Evolutionary conservation across 2,797 vertebrate genomes (phyloP), one percentile per base, ranked within the genome.

Genomic region (Sebastes kiyomatsui): DNA sequence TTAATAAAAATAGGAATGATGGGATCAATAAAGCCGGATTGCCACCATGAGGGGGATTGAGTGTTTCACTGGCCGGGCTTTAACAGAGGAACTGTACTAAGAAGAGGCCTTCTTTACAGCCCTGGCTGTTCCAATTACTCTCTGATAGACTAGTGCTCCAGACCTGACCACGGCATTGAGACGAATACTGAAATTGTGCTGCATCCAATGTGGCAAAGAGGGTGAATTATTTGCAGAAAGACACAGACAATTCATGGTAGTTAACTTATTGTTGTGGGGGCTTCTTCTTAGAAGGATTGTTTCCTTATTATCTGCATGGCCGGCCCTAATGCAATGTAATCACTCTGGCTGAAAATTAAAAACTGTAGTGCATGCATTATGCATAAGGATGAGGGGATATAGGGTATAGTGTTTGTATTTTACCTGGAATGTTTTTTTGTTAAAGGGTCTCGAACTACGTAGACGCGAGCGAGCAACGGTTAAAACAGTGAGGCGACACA

Each of bases 11-110:
- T 33, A 69, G 84, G 81, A 84, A 90, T 87, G 87, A 91, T 89
- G 80, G 81, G 87, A 91, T 92, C 85, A 90, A 92, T 93, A 90
- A 92, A 92, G 81, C 86, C 56, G 79, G 87, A 92, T 90, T 91
- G 87, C 87, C 87, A 90, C 86, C 86, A 86, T 83, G 87, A 92
- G 89, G 85, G 84, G 83, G 85, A 82, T 86, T 89, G 88, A 73
- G 82, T 66, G 79, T 82, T 90, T 87, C 81, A 79, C 81, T 79
- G 78, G 82, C 59, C 7, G 27, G 54, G 77, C 82, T 90, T 88
- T 82, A 91, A 91, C 84, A 66, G 82, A 83, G 86, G 85, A 67
- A 78, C 59, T n/a, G 72, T 83, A 77, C 84, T 82, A 85, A 88
- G 80, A 67, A 67, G 75, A 77, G 79, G 60, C 42, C 80, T 75